Evolutionary conservation across 2,113 vertebrate species (phyloP).

Genomic region (Coturnix japonica): DNA sequence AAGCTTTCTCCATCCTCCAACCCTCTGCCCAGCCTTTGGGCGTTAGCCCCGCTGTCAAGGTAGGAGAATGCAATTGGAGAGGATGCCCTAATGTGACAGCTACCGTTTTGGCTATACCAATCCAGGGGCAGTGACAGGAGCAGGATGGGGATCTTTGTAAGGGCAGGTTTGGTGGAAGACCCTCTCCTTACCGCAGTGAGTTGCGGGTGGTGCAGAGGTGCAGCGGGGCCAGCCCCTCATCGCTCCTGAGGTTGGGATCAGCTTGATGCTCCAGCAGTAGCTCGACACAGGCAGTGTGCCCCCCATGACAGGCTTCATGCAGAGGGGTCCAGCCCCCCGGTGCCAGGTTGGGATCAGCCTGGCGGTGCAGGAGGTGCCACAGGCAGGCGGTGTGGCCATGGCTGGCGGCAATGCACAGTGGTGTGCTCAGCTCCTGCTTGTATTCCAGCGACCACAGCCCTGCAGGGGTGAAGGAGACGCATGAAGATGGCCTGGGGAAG

Average conservation of each 20-base stretch:
- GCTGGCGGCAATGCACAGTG: slow-evolving; percentile 76
- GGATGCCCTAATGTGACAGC: not conserved
- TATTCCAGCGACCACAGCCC: slow-evolving; percentile 85
- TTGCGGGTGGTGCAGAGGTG: slow-evolving; percentile 72
- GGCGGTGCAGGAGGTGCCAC: slow-evolving; percentile 71
- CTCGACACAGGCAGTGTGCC: slow-evolving; percentile 65
- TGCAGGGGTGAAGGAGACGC: not conserved
- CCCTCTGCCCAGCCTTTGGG: not conserved
- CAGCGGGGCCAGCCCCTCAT: slow-evolving; percentile 72
- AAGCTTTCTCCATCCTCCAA: not conserved
- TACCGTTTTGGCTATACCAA: not conserved
- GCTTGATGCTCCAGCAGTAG: slow-evolving; percentile 80
- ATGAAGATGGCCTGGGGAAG: not conserved
- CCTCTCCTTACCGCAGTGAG: slow-evolving; percentile 67
- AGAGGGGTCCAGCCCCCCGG: slow-evolving; percentile 75
- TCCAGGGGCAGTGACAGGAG: not conserved
- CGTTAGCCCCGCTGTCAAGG: no score
- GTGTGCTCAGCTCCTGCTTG: slow-evolving; percentile 77
- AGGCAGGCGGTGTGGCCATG: slow-evolving; percentile 74
- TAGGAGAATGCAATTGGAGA: not conserved
- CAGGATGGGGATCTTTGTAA: not conserved
- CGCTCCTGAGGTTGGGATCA: slow-evolving; percentile 68
- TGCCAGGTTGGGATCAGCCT: slow-evolving; percentile 66
- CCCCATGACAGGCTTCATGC: slow-evolving; percentile 77
- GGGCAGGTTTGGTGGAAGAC: not conserved